Evolutionary conservation across 2,888 invertebrate species (phyloP), one percentile per base, ranked within the genome.

Genomic region (Psylliodes chrysocephalus): DNA sequence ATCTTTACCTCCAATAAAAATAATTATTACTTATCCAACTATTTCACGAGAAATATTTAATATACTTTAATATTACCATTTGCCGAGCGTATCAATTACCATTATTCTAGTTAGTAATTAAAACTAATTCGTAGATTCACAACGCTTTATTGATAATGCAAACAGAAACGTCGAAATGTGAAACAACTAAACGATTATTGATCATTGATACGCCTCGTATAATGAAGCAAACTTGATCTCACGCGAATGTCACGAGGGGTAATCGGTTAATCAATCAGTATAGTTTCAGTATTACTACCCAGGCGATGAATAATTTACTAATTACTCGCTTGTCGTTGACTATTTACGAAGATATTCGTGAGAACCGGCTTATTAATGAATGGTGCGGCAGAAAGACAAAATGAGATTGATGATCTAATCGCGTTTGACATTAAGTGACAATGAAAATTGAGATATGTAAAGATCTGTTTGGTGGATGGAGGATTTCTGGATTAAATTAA

Each of bases 181-280:
- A n/a, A 35, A 35, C 35, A 35, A 14, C n/a, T 35, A 35, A 35
- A 35, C 14, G 35, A 35, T 35, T 25, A 57, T 57, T 22, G 35
- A 57, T 57, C 25, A 57, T 22, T 49, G 35, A 18, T 49, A 55
- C 49, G 33, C 10, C 40, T 22, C 49, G 17, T 49, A 10, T 44
- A 59, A 59, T 59, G 49, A 49, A 38, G 15, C 4, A 15, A 49
- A 30, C 19, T 57, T 59, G 40, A 40, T 59, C 49, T 49, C 59
- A 59, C 59, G 49, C 59, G 49, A 59, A 35, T 28, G 47, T 38
- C 59, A 28, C 30, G 33, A 44, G 28, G 30, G 19, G 44, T 44
- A 44, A 55, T 55, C 55, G 28, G 49, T 49, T 59, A 59, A 59
- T 59, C 49, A 49, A 59, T 59, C 59, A 49, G 59, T 59, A 49